Evolutionary conservation across 30 jellyfish, hydroid and myxozoan genomes (phyloP).

Genomic region (Morbakka virulenta): DNA sequence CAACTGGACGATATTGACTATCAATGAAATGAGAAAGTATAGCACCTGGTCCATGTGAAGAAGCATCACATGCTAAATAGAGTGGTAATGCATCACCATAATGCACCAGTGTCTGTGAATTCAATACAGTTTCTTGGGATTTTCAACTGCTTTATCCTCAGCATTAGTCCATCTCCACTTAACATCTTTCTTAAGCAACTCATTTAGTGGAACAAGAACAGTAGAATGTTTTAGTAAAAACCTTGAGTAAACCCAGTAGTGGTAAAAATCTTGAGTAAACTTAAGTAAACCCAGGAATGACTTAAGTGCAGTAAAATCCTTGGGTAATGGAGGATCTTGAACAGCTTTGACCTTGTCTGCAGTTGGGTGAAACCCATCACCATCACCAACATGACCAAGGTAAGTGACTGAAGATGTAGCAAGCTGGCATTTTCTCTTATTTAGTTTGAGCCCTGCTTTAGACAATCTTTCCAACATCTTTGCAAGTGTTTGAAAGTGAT

Average conservation of each 20-base stretch:
- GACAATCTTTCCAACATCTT: neutral
- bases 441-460: slow-evolving; percentile 12
- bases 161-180: slow-evolving; percentile 35
- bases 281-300: slow-evolving; percentile 52
- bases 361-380: slow-evolving; percentile 37
- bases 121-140: slow-evolving; percentile 9
- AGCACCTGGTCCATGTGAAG: slow-evolving; percentile 63
- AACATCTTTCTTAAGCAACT: slow-evolving; percentile 8
- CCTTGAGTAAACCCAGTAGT: slow-evolving; percentile 21
- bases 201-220: slow-evolving; percentile 46
- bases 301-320: slow-evolving; percentile 38
- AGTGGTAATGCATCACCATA: slow-evolving; percentile 37
- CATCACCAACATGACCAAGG: slow-evolving; percentile 6
- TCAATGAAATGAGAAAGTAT: slow-evolving; percentile 34
- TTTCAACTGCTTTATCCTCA: slow-evolving; percentile 16
- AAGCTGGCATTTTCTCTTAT: slow-evolving; percentile 33
- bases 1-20: neutral
- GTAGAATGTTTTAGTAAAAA: slow-evolving; percentile 7
- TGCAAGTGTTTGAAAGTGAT: slow-evolving; percentile 2
- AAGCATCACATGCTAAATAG: slow-evolving; percentile 40
- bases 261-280: no score
- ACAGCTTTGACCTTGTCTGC: slow-evolving; percentile 18
- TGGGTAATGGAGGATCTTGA: slow-evolving; percentile 37
- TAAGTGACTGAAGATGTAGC: slow-evolving; percentile 4
- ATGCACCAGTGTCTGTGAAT: slow-evolving; percentile 30